phyloP scores from a whole-genome alignment of 2,797 vertebrate genomes.

The Acrossocheilus fasciatus region DNA sequence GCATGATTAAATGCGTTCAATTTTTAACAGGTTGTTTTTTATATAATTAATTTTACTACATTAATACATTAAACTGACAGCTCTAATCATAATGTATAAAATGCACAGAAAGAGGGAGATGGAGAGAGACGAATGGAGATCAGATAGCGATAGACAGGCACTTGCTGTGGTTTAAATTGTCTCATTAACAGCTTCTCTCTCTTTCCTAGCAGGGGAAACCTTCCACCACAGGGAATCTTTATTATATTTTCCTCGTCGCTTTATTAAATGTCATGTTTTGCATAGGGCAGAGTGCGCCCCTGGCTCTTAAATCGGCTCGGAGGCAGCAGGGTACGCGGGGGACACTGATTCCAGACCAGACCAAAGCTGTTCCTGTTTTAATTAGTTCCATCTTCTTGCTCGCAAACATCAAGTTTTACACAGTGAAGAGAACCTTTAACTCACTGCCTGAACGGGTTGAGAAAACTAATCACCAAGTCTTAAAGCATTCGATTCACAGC shows the following conservation, averaged over 20 bases:
- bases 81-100: neutral
- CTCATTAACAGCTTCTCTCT: slow-evolving; percentile 45
- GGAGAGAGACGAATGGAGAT: neutral
- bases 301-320: slow-evolving; percentile 31
- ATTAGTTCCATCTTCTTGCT: slow-evolving; percentile 27
- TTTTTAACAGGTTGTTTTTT: neutral
- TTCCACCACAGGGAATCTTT: slow-evolving; percentile 38
- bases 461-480: slow-evolving; percentile 7
- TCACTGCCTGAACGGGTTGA: neutral
- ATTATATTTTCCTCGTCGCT: slow-evolving; percentile 51
- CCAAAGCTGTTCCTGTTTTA: slow-evolving; percentile 31
- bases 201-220: slow-evolving; percentile 15
- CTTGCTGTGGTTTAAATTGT: slow-evolving; percentile 46
- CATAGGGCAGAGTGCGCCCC: slow-evolving; percentile 53
- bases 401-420: slow-evolving; percentile 16
- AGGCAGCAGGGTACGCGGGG: slow-evolving; percentile 26
- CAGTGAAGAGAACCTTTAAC: slow-evolving; percentile 36
- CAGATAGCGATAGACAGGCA: slow-evolving; percentile 14
- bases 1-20: neutral
- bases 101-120: neutral
- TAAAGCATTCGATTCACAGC: neutral
- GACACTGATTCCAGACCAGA: slow-evolving; percentile 27
- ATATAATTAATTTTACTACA: neutral
- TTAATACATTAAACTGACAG: neutral
- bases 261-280: slow-evolving; percentile 61